Evolutionary conservation across 2,113 vertebrate species (phyloP), one percentile per base, ranked within the genome.

Genomic region (Hiodon tergisus): DNA sequence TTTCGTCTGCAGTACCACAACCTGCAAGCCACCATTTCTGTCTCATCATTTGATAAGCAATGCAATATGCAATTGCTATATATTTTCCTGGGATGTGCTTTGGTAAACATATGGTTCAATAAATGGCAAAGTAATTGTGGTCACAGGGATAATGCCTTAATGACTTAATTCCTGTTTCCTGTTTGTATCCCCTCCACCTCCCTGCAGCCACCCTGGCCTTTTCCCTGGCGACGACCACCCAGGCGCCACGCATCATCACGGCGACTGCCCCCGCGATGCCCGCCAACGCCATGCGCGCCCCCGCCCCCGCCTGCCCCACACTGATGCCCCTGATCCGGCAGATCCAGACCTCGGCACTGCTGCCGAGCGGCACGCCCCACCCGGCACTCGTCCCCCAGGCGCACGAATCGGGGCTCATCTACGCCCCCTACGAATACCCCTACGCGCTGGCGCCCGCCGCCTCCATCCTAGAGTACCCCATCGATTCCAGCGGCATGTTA

Each of bases 291-390:
- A 85, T 98, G 90, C 93, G 96, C 79, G 94, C 94, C 70, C 94
- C 94, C 59, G 91, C 95, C 82, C 94, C 96, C 55, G 89, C 88
- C 85, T 54, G 11, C 5, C 14, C 70, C 70, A 96, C 96, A 89
- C 87, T 98, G 91, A 98, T 99, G 96, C 97, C 95, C 88, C 94
- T 98, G 93, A 95, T 99, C 87, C 95, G 97, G 90, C 97, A 99
- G 90, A 98, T 99, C 90, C 97, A 99, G 92, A 98, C 95, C 80
- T 91, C 89, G 13, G 73, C 88, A 85, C 91, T 98, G 83, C 92
- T 99, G 91, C 96, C 92, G 79, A 94, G 97, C 78, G 96, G 86
- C 86, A 94, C 94, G 79, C 96, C 93, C 78, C 97, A 99, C 87
- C 92, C 91, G 72, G 91, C 90, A 70, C 91, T 98, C 88, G 82